Evolutionary conservation across 2,888 invertebrate genomes (phyloP).

Genomic region (Orthosia cruda): DNA sequence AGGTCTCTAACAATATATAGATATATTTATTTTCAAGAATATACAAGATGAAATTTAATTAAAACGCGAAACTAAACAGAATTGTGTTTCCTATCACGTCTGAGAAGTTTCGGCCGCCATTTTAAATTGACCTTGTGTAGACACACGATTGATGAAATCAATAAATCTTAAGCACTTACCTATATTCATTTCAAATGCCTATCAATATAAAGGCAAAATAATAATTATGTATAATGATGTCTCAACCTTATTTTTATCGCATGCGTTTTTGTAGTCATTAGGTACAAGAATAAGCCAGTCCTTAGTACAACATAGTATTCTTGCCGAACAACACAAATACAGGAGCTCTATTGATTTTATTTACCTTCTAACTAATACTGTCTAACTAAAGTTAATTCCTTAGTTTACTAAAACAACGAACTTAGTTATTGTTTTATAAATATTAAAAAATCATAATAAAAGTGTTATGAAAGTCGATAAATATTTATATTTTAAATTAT

Average conservation of each 20-base stretch:
- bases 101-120: background rate
- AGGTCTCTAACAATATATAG: slow-evolving; percentile 2
- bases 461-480: slow-evolving; percentile 15
- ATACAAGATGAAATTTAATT: slow-evolving; percentile 24
- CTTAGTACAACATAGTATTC: slow-evolving; percentile 51
- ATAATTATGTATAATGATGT: background rate
- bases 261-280: slow-evolving; percentile 18
- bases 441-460: background rate
- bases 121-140: slow-evolving; percentile 3
- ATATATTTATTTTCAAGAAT: slow-evolving; percentile 10
- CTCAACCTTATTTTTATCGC: background rate
- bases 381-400: background rate
- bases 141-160: background rate
- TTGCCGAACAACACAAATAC: slow-evolving; percentile 55
- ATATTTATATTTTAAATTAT: slow-evolving; percentile 3
- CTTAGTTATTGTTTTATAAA: background rate
- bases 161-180: background rate
- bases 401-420: slow-evolving; percentile 11
- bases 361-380: slow-evolving; percentile 3
- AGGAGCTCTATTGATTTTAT: slow-evolving; percentile 33
- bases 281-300: slow-evolving; percentile 16
- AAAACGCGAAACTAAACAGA: background rate
- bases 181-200: background rate
- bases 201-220: slow-evolving; percentile 9
- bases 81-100: background rate